phyloP scores from a whole-genome alignment of 2,797 vertebrate species.

The Peromyscus attwateri region DNA sequence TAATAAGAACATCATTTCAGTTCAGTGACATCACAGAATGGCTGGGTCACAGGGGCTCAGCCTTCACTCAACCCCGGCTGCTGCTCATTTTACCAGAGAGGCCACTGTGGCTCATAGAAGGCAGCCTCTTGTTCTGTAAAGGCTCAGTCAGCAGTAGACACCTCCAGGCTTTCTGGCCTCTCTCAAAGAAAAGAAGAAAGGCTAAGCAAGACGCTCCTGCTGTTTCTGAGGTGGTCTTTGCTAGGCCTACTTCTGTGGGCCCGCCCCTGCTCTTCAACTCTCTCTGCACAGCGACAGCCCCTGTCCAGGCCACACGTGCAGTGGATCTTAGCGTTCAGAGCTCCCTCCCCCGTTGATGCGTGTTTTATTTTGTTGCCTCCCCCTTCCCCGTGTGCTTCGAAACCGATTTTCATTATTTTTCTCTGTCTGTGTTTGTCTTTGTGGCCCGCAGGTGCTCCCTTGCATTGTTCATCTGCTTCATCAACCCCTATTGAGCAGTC shows the following conservation, averaged over 20 bases:
- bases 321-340: constrained; percentile 50
- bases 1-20: constrained; percentile 63
- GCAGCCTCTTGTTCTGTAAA: neutral
- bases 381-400: constrained; percentile 85
- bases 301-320: constrained; percentile 74
- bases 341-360: constrained; percentile 65
- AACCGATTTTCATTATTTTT: constrained; percentile 86
- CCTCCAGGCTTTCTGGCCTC: neutral
- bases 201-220: neutral
- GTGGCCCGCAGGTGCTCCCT: constrained; percentile 96
- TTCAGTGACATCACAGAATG: constrained; percentile 43
- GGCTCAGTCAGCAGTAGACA: neutral
- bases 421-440: constrained; percentile 92
- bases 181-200: constrained; percentile 15
- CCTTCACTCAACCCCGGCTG: neutral
- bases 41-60: neutral
- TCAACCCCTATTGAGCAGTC: constrained; percentile 96
- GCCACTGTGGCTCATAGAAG: neutral
- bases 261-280: constrained; percentile 23
- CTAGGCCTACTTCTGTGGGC: neutral
- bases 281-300: neutral
- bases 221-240: neutral
- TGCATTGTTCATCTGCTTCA: constrained; percentile 96
- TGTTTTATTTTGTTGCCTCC: constrained; percentile 82
- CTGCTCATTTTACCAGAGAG: neutral